Evolutionary conservation across 2,888 invertebrate genomes (phyloP), one percentile per base, ranked within the genome.

Genomic region (Nephrotoma appendiculata): DNA sequence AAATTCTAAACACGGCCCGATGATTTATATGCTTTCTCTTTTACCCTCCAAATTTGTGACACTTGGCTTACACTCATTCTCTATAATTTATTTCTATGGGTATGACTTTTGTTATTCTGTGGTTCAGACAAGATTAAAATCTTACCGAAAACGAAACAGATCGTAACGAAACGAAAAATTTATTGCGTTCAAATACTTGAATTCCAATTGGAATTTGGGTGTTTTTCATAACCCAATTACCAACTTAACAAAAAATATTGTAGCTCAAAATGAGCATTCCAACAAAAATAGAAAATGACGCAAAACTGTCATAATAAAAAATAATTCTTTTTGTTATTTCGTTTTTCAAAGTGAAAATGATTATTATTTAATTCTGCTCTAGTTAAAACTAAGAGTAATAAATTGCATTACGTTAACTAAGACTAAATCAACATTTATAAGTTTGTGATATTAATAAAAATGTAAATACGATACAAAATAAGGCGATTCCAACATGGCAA

Each of bases 401-500:
- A 1, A 9, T 31, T 31, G 71, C 5, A 31, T 31, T 19, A 31
- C 31, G 31, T 71, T 71, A 71, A 31, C 31, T 31, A 71, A 7
- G 9, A 31, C 9, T 71, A 71, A 9, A 31, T 31, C 31, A 48
- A 48, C 0, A 48, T 9, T 48, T 48, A 71, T 52, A 6, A 52
- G 19, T 31, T 31, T 31, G 71, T 71, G 71, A 19, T 19, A 71
- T 31, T 71, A 9, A 71, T 71, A 71, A 71, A 71, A 71, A 71
- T 71, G 71, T 71, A 71, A 71, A 31, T 31, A 71, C 6, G 31
- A 19, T 11, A 71, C 19, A 11, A 71, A 31, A 19, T 11, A 71
- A 71, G 31, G 31, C 31, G 71, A 71, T 71, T 84, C 41, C 84
- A 84, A 84, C 42, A 86, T 86, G 86, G 86, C 86, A 57, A 86